These are phyloP conservation scores for Malachius bipustulatus DNA, from an alignment of 2,888 invertebrate genomes.

Conservation along the genomic window DNA sequence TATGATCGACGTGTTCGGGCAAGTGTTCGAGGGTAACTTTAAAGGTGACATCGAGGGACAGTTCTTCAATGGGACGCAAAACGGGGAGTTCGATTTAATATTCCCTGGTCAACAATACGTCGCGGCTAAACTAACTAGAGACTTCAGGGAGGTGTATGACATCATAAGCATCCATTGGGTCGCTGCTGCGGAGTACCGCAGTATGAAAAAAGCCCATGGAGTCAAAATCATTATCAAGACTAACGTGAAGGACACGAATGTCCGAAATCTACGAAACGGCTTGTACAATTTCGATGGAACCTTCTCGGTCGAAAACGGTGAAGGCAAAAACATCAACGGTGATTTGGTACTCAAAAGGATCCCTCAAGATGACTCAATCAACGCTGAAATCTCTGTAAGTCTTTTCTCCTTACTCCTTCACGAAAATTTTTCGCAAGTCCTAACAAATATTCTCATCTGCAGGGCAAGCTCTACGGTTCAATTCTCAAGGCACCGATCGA, in stretches of 20 bases:
- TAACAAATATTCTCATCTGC: too few species aligned
- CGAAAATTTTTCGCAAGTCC: too few species aligned
- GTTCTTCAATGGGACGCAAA: constrained; percentile 35
- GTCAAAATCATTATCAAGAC: constrained; percentile 34
- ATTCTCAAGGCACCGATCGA: constrained; percentile 32
- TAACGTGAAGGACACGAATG: too few species aligned
- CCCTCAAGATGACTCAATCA: constrained; percentile 28
- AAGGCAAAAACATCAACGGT: constrained; percentile 38
- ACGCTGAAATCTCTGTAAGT: constrained; percentile 21
- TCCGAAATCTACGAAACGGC: constrained; percentile 37
- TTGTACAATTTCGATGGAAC: constrained; percentile 36
- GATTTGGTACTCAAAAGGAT: constrained; percentile 34
- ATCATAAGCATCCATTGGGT: constrained; percentile 25
- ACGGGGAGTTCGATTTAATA: constrained; percentile 39
- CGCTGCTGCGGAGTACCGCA: constrained; percentile 31
- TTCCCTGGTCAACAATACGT: constrained; percentile 41
- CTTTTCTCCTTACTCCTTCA: too few species aligned
- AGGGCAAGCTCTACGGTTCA: constrained; percentile 31
- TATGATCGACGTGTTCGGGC: constrained; percentile 37
- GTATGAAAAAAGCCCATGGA: constrained; percentile 36
- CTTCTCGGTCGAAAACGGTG: constrained; percentile 36
- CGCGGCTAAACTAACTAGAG: constrained; percentile 33
- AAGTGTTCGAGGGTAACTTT: constrained; percentile 38
- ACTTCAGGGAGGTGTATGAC: constrained; percentile 24
- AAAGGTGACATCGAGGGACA: constrained; percentile 39